These are phyloP conservation scores for Pagetopsis macropterus DNA, from an alignment of 2,797 vertebrate genomes.

Conservation along the genomic window DNA sequence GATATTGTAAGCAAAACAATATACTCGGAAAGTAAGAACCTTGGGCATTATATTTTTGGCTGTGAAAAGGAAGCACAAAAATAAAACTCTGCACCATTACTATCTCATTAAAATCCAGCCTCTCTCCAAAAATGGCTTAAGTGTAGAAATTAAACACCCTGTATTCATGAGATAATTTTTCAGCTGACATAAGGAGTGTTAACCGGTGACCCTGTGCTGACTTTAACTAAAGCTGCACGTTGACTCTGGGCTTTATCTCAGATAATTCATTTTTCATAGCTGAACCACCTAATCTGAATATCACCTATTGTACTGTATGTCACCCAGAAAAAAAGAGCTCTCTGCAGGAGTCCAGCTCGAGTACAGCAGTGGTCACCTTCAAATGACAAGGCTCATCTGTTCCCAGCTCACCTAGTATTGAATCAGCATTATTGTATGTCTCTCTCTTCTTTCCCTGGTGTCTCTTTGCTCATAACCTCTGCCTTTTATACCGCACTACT, in stretches of 20 bases:
- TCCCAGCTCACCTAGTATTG: conserved; percentile 37
- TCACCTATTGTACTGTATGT: conserved; percentile 35
- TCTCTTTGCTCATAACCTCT: conserved; percentile 28
- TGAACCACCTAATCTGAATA: conserved; percentile 43
- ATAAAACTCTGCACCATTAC: conserved; percentile 1
- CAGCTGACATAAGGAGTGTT: conserved; percentile 36
- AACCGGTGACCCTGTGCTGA: conserved; percentile 16
- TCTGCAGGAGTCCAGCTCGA: conserved; percentile 19
- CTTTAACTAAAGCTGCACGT: conserved; percentile 20
- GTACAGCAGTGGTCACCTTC: conserved; percentile 69
- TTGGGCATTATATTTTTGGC: conserved; percentile 6
- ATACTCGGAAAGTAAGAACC: not conserved
- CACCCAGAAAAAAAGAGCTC: conserved; percentile 12
- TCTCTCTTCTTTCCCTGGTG: conserved; percentile 12
- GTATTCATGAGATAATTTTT: conserved; percentile 20
- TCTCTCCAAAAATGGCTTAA: conserved; percentile 7
- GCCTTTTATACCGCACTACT: conserved; percentile 21
- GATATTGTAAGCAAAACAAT: conserved; percentile 22
- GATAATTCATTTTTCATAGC: conserved; percentile 35
- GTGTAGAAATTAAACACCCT: not conserved
- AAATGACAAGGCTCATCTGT: conserved; percentile 62
- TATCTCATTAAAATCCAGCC: not conserved
- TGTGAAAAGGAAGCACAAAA: not conserved
- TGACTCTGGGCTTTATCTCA: conserved; percentile 37
- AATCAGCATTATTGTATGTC: conserved; percentile 32